A percentile compares a stretch with the other conserved stretches of the same genome.
These are phyloP conservation scores for Cheiracanthium punctorium DNA, from an alignment of 2,888 invertebrate species.

Conservation along the genomic window DNA sequence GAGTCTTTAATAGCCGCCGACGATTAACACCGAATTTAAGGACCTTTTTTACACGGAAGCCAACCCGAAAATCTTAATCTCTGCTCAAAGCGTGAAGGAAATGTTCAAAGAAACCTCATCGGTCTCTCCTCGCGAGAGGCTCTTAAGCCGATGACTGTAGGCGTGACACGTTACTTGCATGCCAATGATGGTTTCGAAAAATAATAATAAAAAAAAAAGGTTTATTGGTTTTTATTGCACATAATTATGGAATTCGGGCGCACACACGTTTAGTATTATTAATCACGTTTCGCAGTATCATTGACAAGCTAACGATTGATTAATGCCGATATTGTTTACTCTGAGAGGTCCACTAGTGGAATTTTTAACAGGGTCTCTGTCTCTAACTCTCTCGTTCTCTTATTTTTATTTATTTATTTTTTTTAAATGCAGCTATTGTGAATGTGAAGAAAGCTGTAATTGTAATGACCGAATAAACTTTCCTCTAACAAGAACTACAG, in stretches of 20 bases:
- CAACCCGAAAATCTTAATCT: background rate
- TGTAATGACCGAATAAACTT: background rate
- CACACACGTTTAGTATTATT: background rate
- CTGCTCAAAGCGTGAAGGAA: background rate
- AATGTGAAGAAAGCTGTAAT: background rate
- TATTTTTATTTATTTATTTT: too few relatives aligned
- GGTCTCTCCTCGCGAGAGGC: background rate
- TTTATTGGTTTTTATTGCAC: constrained; percentile 15
- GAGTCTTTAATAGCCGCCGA: background rate
- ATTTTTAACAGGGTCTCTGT: background rate
- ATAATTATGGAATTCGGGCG: constrained; percentile 7
- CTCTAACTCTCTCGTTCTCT: too few relatives aligned
- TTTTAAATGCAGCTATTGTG: background rate
- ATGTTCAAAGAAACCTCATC: too few relatives aligned
- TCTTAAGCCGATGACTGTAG: constrained; percentile 3
- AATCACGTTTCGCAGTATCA: background rate
- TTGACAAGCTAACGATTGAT: background rate
- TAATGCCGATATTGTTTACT: constrained; percentile 10
- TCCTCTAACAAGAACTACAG: background rate
- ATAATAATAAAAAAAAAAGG: too few relatives aligned
- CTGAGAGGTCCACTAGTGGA: background rate
- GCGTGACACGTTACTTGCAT: background rate
- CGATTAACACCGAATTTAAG: background rate
- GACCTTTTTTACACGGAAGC: background rate
- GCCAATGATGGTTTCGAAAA: background rate